Percentiles rank a stretch among this genome's conserved stretches.
Evolutionary conservation across 2,888 invertebrate species (phyloP).

Genomic region (Mythimna ferrago): DNA sequence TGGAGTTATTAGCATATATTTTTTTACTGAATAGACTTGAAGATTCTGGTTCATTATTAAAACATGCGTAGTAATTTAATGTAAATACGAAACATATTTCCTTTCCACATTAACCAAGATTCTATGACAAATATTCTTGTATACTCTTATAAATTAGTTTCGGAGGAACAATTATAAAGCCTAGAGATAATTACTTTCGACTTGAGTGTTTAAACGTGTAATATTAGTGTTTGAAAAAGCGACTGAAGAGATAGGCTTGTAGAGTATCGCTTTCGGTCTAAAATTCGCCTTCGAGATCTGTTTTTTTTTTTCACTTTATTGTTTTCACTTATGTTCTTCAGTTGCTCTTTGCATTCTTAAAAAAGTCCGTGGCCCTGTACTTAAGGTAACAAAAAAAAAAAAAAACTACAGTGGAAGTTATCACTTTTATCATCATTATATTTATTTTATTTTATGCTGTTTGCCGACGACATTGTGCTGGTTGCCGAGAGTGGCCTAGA

Average conservation of each 20-base stretch:
- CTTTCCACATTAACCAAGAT: not conserved
- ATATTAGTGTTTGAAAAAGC: not conserved
- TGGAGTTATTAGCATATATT: conserved; percentile 22
- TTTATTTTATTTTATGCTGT: too few species aligned
- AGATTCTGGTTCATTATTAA: conserved; percentile 18
- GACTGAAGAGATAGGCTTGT: not conserved
- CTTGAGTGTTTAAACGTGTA: not conserved
- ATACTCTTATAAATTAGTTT: not conserved
- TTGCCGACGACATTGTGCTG: too few species aligned
- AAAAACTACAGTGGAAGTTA: too few species aligned
- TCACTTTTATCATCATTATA: not conserved
- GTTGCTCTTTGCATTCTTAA: too few species aligned
- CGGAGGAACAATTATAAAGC: not conserved
- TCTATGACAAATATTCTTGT: not conserved
- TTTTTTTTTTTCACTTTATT: too few species aligned
- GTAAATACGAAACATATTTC: conserved; percentile 3
- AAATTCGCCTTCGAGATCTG: too few species aligned
- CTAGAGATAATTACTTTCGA: not conserved
- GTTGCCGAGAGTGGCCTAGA: too few species aligned
- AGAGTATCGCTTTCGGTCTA: too few species aligned
- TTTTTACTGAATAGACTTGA: conserved; percentile 1
- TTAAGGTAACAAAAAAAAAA: too few species aligned
- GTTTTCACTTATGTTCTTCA: too few species aligned
- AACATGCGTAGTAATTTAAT: conserved; percentile 20
- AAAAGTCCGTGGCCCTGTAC: too few species aligned